Evolutionary conservation across 1,140 invertebrate genomes (phyloP).

Genomic region (Halotydeus destructor): DNA sequence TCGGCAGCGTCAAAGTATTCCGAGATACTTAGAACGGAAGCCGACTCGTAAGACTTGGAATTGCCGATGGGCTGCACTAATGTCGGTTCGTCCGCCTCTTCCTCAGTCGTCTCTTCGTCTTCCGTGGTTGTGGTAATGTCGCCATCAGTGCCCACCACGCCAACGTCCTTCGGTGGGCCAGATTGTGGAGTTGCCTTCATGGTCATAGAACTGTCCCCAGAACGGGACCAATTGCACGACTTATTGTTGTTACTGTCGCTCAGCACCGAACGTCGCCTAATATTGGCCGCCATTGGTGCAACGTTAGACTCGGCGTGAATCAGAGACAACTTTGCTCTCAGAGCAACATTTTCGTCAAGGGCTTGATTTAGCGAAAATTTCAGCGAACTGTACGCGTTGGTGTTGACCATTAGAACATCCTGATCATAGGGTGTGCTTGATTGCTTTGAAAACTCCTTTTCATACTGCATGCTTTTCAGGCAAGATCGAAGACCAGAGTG

Average conservation of each 20-base stretch:
- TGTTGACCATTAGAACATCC: slow-evolving; percentile 22
- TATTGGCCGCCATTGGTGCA: slow-evolving; percentile 16
- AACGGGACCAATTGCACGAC: too few relatives aligned
- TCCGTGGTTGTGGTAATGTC: not conserved
- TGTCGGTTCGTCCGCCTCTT: slow-evolving; percentile 1
- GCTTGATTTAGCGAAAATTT: slow-evolving; percentile 22
- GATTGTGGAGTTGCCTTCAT: too few relatives aligned
- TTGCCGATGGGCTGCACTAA: slow-evolving; percentile 4
- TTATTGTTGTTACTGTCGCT: too few relatives aligned
- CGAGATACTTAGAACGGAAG: slow-evolving; percentile 51
- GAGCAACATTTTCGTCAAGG: slow-evolving; percentile 47
- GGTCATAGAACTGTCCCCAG: too few relatives aligned
- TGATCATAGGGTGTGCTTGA: slow-evolving; percentile 32
- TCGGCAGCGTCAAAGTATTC: slow-evolving; percentile 70
- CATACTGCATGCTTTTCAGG: slow-evolving; percentile 32
- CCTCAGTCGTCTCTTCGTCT: not conserved
- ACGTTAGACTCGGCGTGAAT: slow-evolving; percentile 34
- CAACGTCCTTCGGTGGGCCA: too few relatives aligned
- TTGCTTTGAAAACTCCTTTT: slow-evolving; percentile 32
- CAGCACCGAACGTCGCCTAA: too few relatives aligned
- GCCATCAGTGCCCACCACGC: too few relatives aligned
- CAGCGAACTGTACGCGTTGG: not conserved
- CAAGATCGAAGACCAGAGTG: slow-evolving; percentile 31
- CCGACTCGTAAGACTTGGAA: slow-evolving; percentile 29
- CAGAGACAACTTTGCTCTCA: slow-evolving; percentile 37